A percentile compares a stretch with the other conserved stretches of the same genome.
phyloP scores from a whole-genome alignment of 2,797 vertebrate species.

The Fistularia tabacaria region DNA sequence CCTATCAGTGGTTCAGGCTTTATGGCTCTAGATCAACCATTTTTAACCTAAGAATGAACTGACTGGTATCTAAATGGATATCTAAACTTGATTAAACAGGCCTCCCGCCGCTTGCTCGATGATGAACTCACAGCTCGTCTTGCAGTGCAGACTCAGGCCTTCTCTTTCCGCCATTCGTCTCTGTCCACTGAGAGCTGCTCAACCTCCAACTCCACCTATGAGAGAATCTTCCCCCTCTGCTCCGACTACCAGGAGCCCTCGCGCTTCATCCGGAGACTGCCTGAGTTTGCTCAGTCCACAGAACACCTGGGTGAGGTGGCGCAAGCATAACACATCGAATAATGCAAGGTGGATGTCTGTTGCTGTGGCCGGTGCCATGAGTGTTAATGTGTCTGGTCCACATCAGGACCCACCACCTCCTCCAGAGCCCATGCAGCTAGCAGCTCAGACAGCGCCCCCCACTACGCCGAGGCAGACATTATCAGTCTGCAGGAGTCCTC shows the following conservation, averaged over 20 bases:
- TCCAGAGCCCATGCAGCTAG: slow-evolving; percentile 63
- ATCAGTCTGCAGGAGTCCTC: slow-evolving; percentile 88
- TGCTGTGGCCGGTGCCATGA: not conserved
- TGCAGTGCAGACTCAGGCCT: slow-evolving; percentile 86
- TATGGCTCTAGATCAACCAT: no score
- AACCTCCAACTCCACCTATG: slow-evolving; percentile 89
- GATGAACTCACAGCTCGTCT: slow-evolving; percentile 91
- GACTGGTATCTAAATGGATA: no score
- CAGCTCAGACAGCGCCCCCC: slow-evolving; percentile 81
- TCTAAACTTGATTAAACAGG: slow-evolving; percentile 64
- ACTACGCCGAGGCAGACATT: slow-evolving; percentile 95
- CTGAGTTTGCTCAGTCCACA: slow-evolving; percentile 82
- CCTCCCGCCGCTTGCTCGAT: slow-evolving; percentile 89
- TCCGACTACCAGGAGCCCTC: slow-evolving; percentile 96
- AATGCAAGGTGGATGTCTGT: not conserved
- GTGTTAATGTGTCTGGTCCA: slow-evolving; percentile 19
- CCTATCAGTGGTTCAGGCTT: no score
- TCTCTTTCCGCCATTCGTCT: slow-evolving; percentile 85
- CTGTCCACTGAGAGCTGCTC: slow-evolving; percentile 84
- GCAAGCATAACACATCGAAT: not conserved
- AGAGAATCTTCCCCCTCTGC: slow-evolving; percentile 92
- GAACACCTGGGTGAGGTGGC: slow-evolving; percentile 78
- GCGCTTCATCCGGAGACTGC: slow-evolving; percentile 85
- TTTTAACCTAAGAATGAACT: no score
- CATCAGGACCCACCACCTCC: slow-evolving; percentile 47